phyloP scores from a whole-genome alignment of 2,797 vertebrate genomes.

The Xenentodon cancila region DNA sequence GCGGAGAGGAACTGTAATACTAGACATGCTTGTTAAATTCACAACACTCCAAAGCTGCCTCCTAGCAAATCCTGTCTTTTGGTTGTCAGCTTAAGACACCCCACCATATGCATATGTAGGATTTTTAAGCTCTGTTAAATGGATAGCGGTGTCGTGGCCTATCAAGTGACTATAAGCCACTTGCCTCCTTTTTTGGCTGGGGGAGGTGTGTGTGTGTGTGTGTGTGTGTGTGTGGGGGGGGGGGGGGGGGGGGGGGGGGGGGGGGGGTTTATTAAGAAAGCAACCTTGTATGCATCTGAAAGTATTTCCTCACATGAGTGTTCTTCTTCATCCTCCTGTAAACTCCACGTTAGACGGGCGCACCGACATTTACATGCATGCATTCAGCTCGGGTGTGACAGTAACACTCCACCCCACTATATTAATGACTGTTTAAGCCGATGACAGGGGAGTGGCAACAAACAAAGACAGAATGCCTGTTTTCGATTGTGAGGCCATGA shows the following conservation, averaged over 20 bases:
- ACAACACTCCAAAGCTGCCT: conserved; percentile 82
- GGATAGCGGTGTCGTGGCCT: conserved; percentile 83
- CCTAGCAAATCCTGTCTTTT: conserved; percentile 83
- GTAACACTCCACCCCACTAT: conserved; percentile 59
- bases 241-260: not conserved
- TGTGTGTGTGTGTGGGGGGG: not conserved
- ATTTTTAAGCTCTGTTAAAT: conserved; percentile 88
- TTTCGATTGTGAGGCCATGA: conserved; percentile 65
- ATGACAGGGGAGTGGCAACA: conserved; percentile 77
- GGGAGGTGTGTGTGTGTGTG: too few species aligned
- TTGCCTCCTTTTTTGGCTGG: conserved; percentile 53
- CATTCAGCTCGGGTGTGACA: conserved; percentile 62
- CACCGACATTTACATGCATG: conserved; percentile 60
- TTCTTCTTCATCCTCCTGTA: conserved; percentile 48
- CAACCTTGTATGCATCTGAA: conserved; percentile 45
- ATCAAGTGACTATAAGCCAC: conserved; percentile 82
- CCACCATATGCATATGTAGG: conserved; percentile 84
- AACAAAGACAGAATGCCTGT: conserved; percentile 80
- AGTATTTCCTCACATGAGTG: conserved; percentile 11
- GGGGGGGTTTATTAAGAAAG: conserved; percentile 42
- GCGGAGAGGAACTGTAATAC: conserved; percentile 81
- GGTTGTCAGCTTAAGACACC: conserved; percentile 83
- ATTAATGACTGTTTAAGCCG: conserved; percentile 74
- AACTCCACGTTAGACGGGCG: conserved; percentile 63
- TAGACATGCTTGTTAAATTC: conserved; percentile 87